Percentiles rank a stretch among this genome's conserved stretches.
Conservation (phyloP, 2,888 invertebrate genomes). For the Nemapogon koenigi region DNA sequence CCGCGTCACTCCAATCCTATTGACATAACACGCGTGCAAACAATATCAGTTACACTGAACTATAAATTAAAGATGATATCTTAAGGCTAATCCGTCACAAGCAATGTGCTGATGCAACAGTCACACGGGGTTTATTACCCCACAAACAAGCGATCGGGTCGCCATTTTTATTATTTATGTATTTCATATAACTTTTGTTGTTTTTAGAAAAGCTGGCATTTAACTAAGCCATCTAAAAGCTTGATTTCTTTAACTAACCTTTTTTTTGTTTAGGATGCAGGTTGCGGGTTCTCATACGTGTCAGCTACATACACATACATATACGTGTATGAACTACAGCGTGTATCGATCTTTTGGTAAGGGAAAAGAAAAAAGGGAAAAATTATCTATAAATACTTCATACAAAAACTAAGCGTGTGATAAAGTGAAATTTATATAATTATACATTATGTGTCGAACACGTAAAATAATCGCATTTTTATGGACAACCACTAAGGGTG, state of each 20-base stretch:
- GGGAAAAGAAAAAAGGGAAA: too few species aligned
- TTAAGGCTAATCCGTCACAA: slow-evolving; percentile 59
- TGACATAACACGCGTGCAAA: slow-evolving; percentile 6
- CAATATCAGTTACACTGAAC: slow-evolving; percentile 8
- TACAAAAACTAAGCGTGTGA: too few species aligned
- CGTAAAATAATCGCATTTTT: background rate
- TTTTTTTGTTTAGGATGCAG: too few species aligned
- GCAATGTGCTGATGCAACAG: slow-evolving; percentile 36
- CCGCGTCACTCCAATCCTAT: slow-evolving; percentile 1
- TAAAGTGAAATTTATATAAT: background rate
- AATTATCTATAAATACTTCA: too few species aligned
- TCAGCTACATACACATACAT: too few species aligned
- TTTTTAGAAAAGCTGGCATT: too few species aligned
- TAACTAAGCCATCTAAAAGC: too few species aligned
- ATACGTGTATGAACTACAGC: too few species aligned
- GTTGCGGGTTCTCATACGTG: too few species aligned
- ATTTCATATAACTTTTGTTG: too few species aligned
- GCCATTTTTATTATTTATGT: slow-evolving; percentile 12
- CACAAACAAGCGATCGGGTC: slow-evolving; percentile 27
- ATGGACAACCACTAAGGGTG: slow-evolving; percentile 1
- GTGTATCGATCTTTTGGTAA: too few species aligned
- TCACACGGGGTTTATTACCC: slow-evolving; percentile 50
- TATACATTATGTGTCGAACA: background rate
- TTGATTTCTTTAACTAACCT: too few species aligned
- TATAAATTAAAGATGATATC: slow-evolving; percentile 10